phyloP scores from a whole-genome alignment of 2,113 vertebrate species.

The Bucco capensis region DNA sequence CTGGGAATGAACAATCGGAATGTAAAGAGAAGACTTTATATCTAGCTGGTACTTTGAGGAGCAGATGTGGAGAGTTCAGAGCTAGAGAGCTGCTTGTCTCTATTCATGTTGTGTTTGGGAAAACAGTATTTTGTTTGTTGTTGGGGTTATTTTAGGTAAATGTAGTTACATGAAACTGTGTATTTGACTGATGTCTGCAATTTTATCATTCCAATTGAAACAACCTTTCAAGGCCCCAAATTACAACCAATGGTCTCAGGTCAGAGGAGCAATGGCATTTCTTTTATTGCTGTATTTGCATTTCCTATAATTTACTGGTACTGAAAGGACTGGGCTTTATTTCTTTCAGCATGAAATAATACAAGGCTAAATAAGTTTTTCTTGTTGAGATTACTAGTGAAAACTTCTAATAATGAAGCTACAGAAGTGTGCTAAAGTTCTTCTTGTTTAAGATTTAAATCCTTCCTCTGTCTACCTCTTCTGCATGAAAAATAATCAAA shows the following conservation, averaged over 20 bases:
- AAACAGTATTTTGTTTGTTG: background rate
- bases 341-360: background rate
- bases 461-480: background rate
- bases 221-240: background rate
- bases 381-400: background rate
- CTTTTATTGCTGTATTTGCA: background rate
- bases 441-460: conserved; percentile 1
- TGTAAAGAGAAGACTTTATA: rapidly evolving
- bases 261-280: background rate
- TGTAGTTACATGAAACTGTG: background rate
- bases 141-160: background rate
- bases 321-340: background rate
- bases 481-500: conserved; percentile 19
- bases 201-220: background rate
- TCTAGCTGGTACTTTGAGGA: background rate
- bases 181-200: background rate
- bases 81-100: background rate
- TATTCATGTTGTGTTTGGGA: background rate
- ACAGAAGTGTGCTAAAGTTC: background rate
- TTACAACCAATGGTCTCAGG: background rate
- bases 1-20: background rate
- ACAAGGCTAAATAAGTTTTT: background rate
- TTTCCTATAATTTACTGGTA: background rate
- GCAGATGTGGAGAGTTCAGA: background rate
- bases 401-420: background rate